Percentiles rank a stretch among this genome's conserved stretches.
phyloP scores from a whole-genome alignment of 2,113 vertebrate genomes.

The Gnathonemus echidnorhynchus region DNA sequence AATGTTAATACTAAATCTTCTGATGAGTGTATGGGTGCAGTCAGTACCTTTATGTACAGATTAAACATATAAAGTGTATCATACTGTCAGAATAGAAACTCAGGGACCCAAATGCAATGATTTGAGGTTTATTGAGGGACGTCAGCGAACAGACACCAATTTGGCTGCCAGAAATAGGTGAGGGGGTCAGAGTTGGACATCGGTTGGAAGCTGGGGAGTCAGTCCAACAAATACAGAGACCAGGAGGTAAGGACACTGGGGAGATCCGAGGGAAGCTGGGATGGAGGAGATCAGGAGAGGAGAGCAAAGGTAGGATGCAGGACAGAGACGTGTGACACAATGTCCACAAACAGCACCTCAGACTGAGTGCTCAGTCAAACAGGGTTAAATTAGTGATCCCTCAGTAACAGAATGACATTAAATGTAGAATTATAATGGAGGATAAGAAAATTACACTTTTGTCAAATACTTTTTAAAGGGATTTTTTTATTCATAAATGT shows the following conservation, averaged over 20 bases:
- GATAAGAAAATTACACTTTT: background rate
- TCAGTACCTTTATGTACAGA: background rate
- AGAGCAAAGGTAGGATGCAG: background rate
- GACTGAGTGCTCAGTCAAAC: background rate
- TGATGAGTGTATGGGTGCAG: background rate
- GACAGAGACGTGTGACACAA: background rate
- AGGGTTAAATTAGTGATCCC: background rate
- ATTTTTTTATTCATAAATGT: background rate
- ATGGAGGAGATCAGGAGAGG: background rate
- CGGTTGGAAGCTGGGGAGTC: background rate
- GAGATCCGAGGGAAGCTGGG: background rate
- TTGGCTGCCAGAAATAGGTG: background rate
- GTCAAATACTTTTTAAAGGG: background rate
- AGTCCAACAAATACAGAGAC: background rate
- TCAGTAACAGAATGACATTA: background rate
- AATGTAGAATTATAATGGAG: background rate
- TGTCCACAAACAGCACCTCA: background rate
- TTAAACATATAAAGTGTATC: background rate
- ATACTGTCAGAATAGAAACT: background rate
- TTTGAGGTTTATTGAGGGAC: background rate
- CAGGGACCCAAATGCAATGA: background rate
- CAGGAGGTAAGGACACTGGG: background rate
- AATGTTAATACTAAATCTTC: background rate
- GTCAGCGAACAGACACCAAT: background rate
- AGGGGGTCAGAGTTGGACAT: too few relatives aligned